Evolutionary conservation across 2,888 invertebrate species (phyloP).

Genomic region (Pasiphila rectangulata): DNA sequence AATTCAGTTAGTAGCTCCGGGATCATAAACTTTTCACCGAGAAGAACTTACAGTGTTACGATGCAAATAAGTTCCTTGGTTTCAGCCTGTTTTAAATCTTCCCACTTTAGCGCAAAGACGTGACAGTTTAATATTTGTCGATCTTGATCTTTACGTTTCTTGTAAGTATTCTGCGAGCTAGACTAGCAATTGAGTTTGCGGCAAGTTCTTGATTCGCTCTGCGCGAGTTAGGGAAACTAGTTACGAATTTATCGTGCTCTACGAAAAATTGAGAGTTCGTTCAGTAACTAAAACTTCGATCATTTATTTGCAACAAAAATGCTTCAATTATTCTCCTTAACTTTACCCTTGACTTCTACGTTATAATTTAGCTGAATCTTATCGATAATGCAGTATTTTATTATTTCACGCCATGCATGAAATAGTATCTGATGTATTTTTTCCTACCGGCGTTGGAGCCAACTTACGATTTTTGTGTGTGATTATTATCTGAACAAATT

Average conservation of each 20-base stretch:
- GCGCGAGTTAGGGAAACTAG: slow-evolving; percentile 1
- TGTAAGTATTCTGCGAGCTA: slow-evolving; percentile 2
- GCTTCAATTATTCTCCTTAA: too few species aligned
- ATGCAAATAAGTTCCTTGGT: slow-evolving; percentile 64
- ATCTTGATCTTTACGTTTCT: slow-evolving; percentile 8
- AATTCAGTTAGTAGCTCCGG: slow-evolving; percentile 53
- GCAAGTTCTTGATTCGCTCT: slow-evolving; percentile 4
- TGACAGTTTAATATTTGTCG: slow-evolving; percentile 32
- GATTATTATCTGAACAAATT: too few species aligned
- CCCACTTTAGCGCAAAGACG: slow-evolving; percentile 31
- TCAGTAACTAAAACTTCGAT: too few species aligned
- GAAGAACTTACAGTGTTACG: slow-evolving; percentile 55
- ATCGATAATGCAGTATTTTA: too few species aligned
- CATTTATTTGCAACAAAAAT: too few species aligned
- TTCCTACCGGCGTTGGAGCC: too few species aligned
- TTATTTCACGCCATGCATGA: too few species aligned
- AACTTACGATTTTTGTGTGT: too few species aligned
- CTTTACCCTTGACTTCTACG: too few species aligned
- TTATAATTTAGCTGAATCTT: too few species aligned
- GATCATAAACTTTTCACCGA: slow-evolving; percentile 59
- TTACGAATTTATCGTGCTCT: neutral
- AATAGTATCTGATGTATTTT: too few species aligned
- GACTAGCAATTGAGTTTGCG: slow-evolving; percentile 5
- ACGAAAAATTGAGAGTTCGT: neutral
- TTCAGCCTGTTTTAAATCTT: slow-evolving; percentile 47